These are phyloP conservation scores for Lordiphosa collinella DNA, from an alignment of 1,140 invertebrate species.

Conservation along the genomic window DNA sequence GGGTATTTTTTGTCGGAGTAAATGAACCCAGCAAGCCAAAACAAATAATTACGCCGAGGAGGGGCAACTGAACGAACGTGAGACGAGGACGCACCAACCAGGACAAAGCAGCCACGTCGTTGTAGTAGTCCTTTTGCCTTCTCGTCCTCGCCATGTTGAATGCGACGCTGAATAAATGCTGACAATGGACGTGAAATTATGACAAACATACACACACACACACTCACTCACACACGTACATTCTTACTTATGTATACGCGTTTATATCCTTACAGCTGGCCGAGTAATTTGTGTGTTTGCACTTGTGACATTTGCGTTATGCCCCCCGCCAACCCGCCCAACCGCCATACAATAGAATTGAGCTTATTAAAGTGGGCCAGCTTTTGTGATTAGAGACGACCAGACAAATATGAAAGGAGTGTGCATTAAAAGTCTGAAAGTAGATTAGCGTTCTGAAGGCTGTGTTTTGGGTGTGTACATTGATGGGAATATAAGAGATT, in stretches of 20 bases:
- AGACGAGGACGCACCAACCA: slow-evolving; percentile 30
- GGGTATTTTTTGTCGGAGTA: slow-evolving; percentile 61
- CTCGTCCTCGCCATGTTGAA: slow-evolving; percentile 46
- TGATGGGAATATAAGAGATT: no score
- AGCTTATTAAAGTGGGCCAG: slow-evolving; percentile 29
- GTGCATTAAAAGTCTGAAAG: no score
- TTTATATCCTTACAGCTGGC: slow-evolving; percentile 28
- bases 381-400: neutral
- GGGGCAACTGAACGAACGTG: slow-evolving; percentile 22
- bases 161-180: slow-evolving; percentile 61
- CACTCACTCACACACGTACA: slow-evolving; percentile 1
- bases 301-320: slow-evolving; percentile 42
- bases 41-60: slow-evolving; percentile 67
- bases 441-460: no score
- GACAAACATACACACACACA: slow-evolving; percentile 41
- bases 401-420: no score
- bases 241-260: neutral
- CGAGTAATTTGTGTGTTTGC: slow-evolving; percentile 33
- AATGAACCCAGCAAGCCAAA: slow-evolving; percentile 76
- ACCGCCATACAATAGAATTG: slow-evolving; percentile 1
- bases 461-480: no score
- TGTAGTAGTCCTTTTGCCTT: slow-evolving; percentile 29
- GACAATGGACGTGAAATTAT: slow-evolving; percentile 77
- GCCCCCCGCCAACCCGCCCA: neutral
- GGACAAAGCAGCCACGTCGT: slow-evolving; percentile 39